Percentiles rank a stretch among this genome's conserved stretches.
Conservation (phyloP, 2,888 invertebrate genomes). For the Julus scanicus region DNA sequence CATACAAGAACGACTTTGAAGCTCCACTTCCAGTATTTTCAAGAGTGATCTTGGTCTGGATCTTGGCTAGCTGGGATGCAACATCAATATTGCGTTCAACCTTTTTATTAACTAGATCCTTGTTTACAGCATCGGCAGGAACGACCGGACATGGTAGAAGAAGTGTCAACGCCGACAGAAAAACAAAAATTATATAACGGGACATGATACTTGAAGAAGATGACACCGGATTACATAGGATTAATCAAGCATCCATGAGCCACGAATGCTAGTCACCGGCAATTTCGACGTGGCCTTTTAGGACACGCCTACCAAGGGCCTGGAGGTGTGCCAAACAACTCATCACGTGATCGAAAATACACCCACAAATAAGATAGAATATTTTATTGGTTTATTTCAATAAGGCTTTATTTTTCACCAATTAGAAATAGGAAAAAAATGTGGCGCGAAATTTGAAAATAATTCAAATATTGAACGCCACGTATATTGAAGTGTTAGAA, state of each 20-base stretch:
- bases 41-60: constrained; percentile 80
- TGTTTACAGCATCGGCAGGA: constrained; percentile 55
- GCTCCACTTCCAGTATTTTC: constrained; percentile 83
- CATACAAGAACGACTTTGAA: constrained; percentile 77
- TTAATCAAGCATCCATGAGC: not conserved
- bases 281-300: constrained; percentile 12
- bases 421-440: not conserved
- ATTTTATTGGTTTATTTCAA: not conserved
- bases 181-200: not conserved
- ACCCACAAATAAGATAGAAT: not conserved
- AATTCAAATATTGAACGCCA: not conserved
- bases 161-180: not conserved
- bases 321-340: not conserved
- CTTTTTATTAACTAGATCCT: constrained; percentile 70
- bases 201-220: not conserved
- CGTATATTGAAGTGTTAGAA: too few relatives aligned
- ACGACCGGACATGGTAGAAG: constrained; percentile 51
- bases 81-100: constrained; percentile 88
- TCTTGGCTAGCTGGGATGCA: constrained; percentile 88
- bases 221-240: constrained; percentile 10
- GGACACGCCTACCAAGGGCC: not conserved
- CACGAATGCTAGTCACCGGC: not conserved
- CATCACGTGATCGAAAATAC: not conserved
- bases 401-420: not conserved
- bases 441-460: not conserved